Evolutionary conservation across 2,113 vertebrate genomes (phyloP).

Genomic region (Macrotis lagotis): DNA sequence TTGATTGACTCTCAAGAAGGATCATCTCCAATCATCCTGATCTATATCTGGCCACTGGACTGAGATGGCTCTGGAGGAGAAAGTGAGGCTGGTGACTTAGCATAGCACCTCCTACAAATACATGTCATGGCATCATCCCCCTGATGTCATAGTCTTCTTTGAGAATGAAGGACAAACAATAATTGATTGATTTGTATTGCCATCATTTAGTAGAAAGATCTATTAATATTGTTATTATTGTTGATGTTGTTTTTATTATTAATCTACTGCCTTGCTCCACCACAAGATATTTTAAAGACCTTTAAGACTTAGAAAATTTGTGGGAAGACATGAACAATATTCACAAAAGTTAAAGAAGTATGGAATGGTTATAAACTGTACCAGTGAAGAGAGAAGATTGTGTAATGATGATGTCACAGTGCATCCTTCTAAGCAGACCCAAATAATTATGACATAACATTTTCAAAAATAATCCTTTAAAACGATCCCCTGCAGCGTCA

Average conservation of each 20-base stretch:
- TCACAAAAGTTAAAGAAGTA: background rate
- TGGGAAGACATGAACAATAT: background rate
- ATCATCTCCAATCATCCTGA: too few relatives aligned
- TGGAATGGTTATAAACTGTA: background rate
- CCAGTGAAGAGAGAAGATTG: background rate
- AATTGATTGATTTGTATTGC: too few relatives aligned
- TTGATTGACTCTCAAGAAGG: too few relatives aligned
- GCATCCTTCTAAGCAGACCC: background rate
- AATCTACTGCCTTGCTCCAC: background rate
- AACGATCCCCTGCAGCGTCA: background rate
- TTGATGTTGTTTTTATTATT: too few relatives aligned
- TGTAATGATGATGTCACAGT: background rate
- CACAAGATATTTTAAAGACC: background rate
- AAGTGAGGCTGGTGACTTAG: too few relatives aligned
- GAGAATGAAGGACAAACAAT: too few relatives aligned
- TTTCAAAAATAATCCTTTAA: background rate
- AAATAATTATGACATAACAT: background rate
- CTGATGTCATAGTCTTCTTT: too few relatives aligned
- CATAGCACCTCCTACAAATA: too few relatives aligned
- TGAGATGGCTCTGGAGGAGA: too few relatives aligned
- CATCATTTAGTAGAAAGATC: background rate
- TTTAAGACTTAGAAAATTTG: background rate
- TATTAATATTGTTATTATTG: background rate
- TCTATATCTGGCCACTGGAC: too few relatives aligned
- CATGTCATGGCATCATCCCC: too few relatives aligned